Evolutionary conservation across 2,888 invertebrate species (phyloP), one percentile per base, ranked within the genome.

Genomic region (Mimumesa dahlbomi): DNA sequence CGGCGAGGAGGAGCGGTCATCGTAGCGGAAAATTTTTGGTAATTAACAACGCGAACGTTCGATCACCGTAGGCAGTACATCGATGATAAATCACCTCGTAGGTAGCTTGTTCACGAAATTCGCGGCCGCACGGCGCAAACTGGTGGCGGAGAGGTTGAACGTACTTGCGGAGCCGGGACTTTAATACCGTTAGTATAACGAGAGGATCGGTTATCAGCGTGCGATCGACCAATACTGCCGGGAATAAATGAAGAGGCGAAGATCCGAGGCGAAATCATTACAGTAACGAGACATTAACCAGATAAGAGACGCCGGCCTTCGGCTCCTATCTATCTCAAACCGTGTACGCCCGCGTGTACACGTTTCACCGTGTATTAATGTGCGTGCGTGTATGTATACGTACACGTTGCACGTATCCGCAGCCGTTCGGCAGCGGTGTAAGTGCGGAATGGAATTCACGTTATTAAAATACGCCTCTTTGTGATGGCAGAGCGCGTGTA

Each of bases 181-280:
- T 79, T 79, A 73, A 79, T 78, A 78, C 79, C 79, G 79, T 79
- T 79, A 79, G 73, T 68, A 73, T 79, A 79, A 79, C 79, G 79
- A 79, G 79, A 72, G 74, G 79, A 72, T 68, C 72, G 63, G 75
- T 75, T 83, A 84, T 84, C 83, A 66, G 74, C 50, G 52, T 65
- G 42, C 75, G 77, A 84, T 83, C 82, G 78, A 66, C 82, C 79
- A 80, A 82, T 82, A 83, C 81, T 70, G 78, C 64, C 75, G 74
- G 68, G 83, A 82, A 84, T 84, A 83, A 83, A 81, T 79, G 81
- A 84, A 82, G 82, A 81, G 82, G 79, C 82, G 77, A 80, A 78
- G 82, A 76, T 77, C 76, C 81, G 59, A 75, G 74, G 81, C 73
- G 77, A 78, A 82, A 82, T 82, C 82, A 77, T 82, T 82, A 82